phyloP scores from a whole-genome alignment of 53 echinoderm and acorn worm species.

The Echinarachnius parma region DNA sequence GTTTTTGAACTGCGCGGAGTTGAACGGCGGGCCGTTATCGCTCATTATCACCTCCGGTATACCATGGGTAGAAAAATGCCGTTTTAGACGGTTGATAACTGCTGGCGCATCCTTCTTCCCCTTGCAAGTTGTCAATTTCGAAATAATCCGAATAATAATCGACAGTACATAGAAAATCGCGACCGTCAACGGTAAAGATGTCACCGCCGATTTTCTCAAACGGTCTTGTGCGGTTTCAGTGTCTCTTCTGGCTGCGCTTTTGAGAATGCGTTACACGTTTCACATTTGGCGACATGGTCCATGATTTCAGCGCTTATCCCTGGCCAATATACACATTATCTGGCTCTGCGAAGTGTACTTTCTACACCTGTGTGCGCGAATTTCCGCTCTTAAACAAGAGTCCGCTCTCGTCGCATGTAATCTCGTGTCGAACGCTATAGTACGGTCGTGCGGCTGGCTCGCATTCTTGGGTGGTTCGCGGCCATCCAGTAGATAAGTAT shows the following conservation, averaged over 20 bases:
- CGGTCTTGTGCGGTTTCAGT: conserved; percentile 25
- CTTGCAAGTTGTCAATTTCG: conserved; percentile 26
- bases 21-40: conserved; percentile 41
- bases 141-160: conserved; percentile 51
- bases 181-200: conserved; percentile 38
- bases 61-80: conserved; percentile 34
- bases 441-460: background rate
- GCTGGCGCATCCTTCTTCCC: conserved; percentile 30
- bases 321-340: conserved; percentile 39
- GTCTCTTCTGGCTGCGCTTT: conserved; percentile 39
- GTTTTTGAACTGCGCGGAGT: conserved; percentile 7
- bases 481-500: conserved; percentile 9
- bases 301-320: conserved; percentile 32
- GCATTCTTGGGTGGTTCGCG: background rate
- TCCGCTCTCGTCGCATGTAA: background rate
- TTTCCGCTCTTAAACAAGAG: conserved; percentile 6
- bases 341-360: conserved; percentile 26
- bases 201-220: conserved; percentile 41
- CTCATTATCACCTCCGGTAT: conserved; percentile 23
- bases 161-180: conserved; percentile 20
- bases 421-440: background rate
- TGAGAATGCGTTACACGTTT: conserved; percentile 21
- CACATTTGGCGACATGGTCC: conserved; percentile 46
- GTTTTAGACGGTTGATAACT: conserved; percentile 42
- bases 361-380: conserved; percentile 36